Evolutionary conservation across 2,797 vertebrate genomes (phyloP).

Genomic region (Epinephelus coioides): DNA sequence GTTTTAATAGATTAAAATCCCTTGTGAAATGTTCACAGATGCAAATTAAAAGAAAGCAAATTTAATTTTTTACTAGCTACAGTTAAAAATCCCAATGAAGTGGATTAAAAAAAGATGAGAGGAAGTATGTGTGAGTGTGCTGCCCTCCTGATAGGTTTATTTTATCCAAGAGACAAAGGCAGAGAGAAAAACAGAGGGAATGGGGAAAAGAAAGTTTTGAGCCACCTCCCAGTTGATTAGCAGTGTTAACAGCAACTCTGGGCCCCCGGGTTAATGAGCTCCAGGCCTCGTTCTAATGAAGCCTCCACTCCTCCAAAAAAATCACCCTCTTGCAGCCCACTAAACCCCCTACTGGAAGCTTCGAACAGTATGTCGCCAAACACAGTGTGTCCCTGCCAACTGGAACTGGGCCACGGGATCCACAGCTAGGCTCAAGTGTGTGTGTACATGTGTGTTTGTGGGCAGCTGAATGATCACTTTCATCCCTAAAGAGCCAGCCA

Average conservation of each 20-base stretch:
- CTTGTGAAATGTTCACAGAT: neutral
- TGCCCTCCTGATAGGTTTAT: neutral
- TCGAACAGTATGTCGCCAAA: slow-evolving; percentile 74
- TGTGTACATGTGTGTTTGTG: slow-evolving; percentile 55
- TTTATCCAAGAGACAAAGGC: slow-evolving; percentile 27
- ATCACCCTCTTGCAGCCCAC: slow-evolving; percentile 76
- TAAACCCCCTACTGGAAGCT: slow-evolving; percentile 82
- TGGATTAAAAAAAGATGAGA: neutral
- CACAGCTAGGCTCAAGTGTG: slow-evolving; percentile 59
- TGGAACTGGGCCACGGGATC: slow-evolving; percentile 76
- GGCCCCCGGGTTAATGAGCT: slow-evolving; percentile 78
- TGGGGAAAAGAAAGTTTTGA: slow-evolving; percentile 21
- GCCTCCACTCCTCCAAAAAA: slow-evolving; percentile 60
- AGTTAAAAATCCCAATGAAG: slow-evolving; percentile 1
- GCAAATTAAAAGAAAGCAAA: neutral
- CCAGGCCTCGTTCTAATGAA: slow-evolving; percentile 75
- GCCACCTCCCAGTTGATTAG: slow-evolving; percentile 62
- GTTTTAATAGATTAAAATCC: neutral
- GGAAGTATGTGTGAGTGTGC: neutral
- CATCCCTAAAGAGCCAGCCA: slow-evolving; percentile 86
- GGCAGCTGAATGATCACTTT: slow-evolving; percentile 87
- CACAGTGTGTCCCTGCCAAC: slow-evolving; percentile 68
- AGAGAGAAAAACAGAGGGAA: slow-evolving; percentile 15
- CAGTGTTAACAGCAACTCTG: slow-evolving; percentile 73
- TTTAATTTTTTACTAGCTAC: neutral